Evolutionary conservation across 2,888 invertebrate genomes (phyloP).

Genomic region (Drepanosiphum platanoidis): DNA sequence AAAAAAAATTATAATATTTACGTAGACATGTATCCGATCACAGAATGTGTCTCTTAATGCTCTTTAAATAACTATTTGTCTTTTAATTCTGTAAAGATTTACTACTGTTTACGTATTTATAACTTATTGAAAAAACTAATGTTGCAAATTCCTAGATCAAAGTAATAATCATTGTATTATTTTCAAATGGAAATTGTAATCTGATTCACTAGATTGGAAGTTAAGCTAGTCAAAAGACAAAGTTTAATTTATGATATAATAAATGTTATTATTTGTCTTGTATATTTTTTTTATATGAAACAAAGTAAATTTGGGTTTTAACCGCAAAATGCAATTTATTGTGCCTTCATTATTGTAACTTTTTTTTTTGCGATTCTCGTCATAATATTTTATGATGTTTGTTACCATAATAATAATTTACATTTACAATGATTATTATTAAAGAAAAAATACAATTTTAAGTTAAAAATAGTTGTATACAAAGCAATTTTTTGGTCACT

Average conservation of each 20-base stretch:
- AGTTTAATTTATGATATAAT: slow-evolving; percentile 55
- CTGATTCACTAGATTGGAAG: slow-evolving; percentile 36
- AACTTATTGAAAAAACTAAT: slow-evolving; percentile 41
- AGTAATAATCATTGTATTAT: slow-evolving; percentile 48
- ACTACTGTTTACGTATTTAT: slow-evolving; percentile 32
- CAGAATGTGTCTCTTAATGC: slow-evolving; percentile 50
- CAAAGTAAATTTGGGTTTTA: slow-evolving; percentile 30
- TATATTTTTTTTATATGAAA: slow-evolving; percentile 41
- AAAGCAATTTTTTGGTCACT: slow-evolving; percentile 34
- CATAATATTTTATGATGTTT: slow-evolving; percentile 34
- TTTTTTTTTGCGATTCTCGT: slow-evolving; percentile 49
- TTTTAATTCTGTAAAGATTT: slow-evolving; percentile 50
- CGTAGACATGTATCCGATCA: slow-evolving; percentile 58
- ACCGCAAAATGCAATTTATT: slow-evolving; percentile 45
- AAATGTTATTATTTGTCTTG: slow-evolving; percentile 58
- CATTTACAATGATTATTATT: slow-evolving; percentile 46
- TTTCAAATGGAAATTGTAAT: slow-evolving; percentile 35
- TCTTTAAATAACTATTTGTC: slow-evolving; percentile 44
- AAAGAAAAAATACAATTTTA: slow-evolving; percentile 5
- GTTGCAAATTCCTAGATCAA: slow-evolving; percentile 55
- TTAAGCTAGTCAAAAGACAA: slow-evolving; percentile 53
- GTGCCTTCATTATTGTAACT: slow-evolving; percentile 55
- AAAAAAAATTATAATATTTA: slow-evolving; percentile 48
- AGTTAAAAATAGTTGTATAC: slow-evolving; percentile 30
- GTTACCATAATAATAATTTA: slow-evolving; percentile 54